Base-by-base conservation (phyloP, 2,888 invertebrate genomes). In the Cordilura impudica region DNA sequence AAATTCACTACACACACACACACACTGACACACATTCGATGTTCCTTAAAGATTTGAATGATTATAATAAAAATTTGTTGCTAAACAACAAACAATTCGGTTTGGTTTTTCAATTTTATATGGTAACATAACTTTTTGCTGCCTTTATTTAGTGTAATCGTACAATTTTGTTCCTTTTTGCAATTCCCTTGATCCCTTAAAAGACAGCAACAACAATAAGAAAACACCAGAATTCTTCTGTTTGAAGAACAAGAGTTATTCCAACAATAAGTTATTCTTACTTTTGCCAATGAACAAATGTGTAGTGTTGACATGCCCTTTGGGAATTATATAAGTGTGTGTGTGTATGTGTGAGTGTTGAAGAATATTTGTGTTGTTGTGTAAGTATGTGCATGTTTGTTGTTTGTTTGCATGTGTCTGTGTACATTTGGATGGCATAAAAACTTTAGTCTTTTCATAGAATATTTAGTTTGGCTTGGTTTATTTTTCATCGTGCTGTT, bases 231-330 rank as follows among this genome's bases (percentile, higher is more conserved):
- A 23, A 23, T 23, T n/a, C 5, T 39, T 26, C 6, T 26, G 3
- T 47, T 47, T 23, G 26, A 43, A 51, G 18, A 49, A 45, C 18
- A 51, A 65, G 47, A 18, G 69, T n/a, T n/a, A 58, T 21, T 60
- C 23, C 45, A 53, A 53, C 67, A 49, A 58, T 61, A 78, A 72
- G 26, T 69, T 69, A 63, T 75, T 69, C 54, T 35, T 31, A 26
- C 45, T 26, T 4, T 60, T 67, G 63, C 63, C 69, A 31, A n/a
- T 43, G 49, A 73, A 74, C 78, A 67, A 75, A 66, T 71, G 66
- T 78, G 63, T 79, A 79, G 74, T 79, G 79, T 79, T 79, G 79
- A 79, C 79, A 79, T 79, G 79, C 54, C 79, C 74, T 71, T 79
- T 67, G 79, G 79, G 79, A 61, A 79, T 75, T 66, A 71, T 75